Evolutionary conservation across 2,113 vertebrate genomes (phyloP).

Genomic region (Montifringilla adamsi): DNA sequence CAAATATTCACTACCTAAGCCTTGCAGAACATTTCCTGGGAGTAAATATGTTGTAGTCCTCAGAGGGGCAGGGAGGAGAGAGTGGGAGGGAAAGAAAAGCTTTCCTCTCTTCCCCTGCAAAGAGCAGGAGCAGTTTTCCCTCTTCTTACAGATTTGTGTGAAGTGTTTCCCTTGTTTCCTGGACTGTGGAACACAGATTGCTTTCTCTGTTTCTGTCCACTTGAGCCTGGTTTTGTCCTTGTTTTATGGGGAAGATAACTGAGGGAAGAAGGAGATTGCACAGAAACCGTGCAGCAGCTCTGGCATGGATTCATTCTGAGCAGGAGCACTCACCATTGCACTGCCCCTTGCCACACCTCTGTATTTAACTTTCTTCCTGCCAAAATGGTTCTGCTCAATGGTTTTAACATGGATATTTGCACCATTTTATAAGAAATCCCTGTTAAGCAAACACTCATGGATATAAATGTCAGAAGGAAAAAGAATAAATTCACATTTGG

Average conservation of each 20-base stretch:
- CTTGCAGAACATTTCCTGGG: not conserved
- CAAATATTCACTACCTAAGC: not conserved
- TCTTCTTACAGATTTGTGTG: not conserved
- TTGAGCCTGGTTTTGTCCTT: not conserved
- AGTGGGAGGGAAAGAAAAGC: not conserved
- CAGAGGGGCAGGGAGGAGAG: not conserved
- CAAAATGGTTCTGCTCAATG: not conserved
- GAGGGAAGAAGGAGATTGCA: not conserved
- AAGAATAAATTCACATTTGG: not conserved
- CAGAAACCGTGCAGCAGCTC: not conserved
- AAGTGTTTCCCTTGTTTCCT: not conserved
- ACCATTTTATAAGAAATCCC: not conserved
- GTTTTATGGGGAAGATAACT: not conserved
- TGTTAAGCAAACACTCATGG: not conserved
- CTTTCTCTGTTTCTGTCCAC: not conserved
- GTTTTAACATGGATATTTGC: not conserved
- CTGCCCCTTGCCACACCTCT: not conserved
- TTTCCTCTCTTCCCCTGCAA: not conserved
- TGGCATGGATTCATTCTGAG: fast-evolving
- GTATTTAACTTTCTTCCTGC: not conserved
- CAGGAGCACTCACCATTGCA: not conserved
- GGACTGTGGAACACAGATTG: not conserved
- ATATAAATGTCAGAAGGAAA: not conserved
- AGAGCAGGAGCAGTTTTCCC: not conserved
- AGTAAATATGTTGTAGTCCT: not conserved